Evolutionary conservation across 2,113 vertebrate genomes (phyloP).

Genomic region (Addax nasomaculatus): DNA sequence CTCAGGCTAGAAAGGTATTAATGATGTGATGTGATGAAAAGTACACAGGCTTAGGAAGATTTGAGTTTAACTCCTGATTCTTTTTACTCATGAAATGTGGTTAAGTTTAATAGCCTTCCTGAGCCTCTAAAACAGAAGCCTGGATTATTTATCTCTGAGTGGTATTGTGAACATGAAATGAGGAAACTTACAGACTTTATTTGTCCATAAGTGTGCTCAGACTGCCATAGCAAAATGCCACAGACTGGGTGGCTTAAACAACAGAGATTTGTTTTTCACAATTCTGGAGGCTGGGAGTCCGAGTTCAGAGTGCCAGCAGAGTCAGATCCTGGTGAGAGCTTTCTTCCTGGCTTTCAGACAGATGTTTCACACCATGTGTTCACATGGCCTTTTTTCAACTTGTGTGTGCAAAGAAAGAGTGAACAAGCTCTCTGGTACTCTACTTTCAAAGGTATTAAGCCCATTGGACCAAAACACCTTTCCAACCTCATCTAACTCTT

Average conservation of each 20-base stretch:
- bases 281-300: neutral
- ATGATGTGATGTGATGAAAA: neutral
- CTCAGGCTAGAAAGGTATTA: neutral
- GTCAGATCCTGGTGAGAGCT: neutral
- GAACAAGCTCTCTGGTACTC: neutral
- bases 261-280: neutral
- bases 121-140: neutral
- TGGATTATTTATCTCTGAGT: neutral
- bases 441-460: neutral
- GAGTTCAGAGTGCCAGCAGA: neutral
- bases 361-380: neutral
- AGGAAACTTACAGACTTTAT: neutral
- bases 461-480: neutral
- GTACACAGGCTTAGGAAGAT: neutral
- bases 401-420: neutral
- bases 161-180: neutral
- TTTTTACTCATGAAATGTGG: neutral
- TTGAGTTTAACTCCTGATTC: neutral
- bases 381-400: neutral
- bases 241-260: neutral
- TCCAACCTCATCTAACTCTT: too few species aligned
- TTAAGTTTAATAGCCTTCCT: neutral
- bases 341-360: neutral
- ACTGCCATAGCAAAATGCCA: neutral
- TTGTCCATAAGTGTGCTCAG: neutral